These are phyloP conservation scores for Tangara arthus DNA, from an alignment of 2,797 vertebrate species.

Conservation along the genomic window DNA sequence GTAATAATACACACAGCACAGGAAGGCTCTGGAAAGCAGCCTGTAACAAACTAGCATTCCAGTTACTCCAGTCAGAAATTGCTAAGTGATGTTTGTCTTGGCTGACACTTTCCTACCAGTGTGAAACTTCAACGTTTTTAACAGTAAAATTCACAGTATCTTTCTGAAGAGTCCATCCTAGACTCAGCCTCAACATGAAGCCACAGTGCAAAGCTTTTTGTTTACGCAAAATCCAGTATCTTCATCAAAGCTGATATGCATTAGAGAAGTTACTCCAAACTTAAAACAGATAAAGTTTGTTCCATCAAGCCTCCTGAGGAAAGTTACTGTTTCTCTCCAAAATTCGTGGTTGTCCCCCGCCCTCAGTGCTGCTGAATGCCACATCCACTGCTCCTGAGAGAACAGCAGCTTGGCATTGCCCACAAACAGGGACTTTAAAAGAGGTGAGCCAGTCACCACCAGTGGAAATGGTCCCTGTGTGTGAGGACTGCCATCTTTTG, in stretches of 20 bases:
- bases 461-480: not conserved
- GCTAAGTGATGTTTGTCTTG: not conserved
- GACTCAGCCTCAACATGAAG: not conserved
- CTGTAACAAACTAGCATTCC: not conserved
- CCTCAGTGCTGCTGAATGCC: not conserved
- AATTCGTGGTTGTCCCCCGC: accelerated
- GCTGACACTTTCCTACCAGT: not conserved
- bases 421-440: not conserved
- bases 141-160: not conserved
- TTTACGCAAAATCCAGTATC: not conserved
- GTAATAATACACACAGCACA: accelerated
- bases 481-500: not conserved
- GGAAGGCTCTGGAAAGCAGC: not conserved
- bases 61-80: not conserved
- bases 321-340: not conserved
- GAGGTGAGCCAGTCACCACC: not conserved
- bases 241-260: not conserved
- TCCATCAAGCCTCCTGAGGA: not conserved
- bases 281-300: not conserved
- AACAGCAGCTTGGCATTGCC: not conserved
- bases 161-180: not conserved
- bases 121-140: not conserved
- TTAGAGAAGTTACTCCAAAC: not conserved
- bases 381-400: not conserved
- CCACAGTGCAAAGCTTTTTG: not conserved